phyloP scores from a whole-genome alignment of 2,888 invertebrate genomes.

The Lamellibrachia satsuma region DNA sequence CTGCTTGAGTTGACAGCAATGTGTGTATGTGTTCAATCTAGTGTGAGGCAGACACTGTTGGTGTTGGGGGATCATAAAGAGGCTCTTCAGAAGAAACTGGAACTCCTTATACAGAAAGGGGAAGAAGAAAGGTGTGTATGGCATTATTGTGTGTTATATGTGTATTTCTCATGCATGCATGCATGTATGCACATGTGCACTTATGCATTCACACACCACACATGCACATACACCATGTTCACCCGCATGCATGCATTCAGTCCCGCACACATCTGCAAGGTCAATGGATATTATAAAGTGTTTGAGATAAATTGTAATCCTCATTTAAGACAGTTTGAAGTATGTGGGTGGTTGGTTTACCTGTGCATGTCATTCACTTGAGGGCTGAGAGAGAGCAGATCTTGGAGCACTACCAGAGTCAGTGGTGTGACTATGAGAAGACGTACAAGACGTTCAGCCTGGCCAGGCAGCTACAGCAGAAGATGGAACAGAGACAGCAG shows the following conservation, averaged over 20 bases:
- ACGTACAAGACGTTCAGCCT: background rate
- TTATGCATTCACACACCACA: too few species aligned
- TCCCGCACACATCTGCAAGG: too few species aligned
- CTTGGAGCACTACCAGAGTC: background rate
- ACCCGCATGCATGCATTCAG: too few species aligned
- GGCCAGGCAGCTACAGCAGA: background rate
- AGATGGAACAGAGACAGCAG: background rate
- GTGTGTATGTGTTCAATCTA: background rate
- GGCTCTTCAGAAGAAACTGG: background rate
- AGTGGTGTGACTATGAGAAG: background rate
- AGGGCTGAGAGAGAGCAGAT: background rate
- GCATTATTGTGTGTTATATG: background rate
- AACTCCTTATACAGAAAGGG: background rate
- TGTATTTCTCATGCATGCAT: background rate
- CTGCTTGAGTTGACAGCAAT: background rate
- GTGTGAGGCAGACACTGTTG: background rate
- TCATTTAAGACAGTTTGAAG: too few species aligned
- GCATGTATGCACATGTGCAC: too few species aligned
- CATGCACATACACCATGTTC: too few species aligned
- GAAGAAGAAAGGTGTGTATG: background rate
- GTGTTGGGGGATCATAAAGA: background rate
- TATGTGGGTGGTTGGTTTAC: too few species aligned
- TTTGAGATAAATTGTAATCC: too few species aligned
- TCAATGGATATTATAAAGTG: too few species aligned
- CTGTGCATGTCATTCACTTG: too few species aligned